Base-by-base conservation (phyloP, 35 echinoderm and acorn worm genomes). In the Amphiura filiformis region DNA sequence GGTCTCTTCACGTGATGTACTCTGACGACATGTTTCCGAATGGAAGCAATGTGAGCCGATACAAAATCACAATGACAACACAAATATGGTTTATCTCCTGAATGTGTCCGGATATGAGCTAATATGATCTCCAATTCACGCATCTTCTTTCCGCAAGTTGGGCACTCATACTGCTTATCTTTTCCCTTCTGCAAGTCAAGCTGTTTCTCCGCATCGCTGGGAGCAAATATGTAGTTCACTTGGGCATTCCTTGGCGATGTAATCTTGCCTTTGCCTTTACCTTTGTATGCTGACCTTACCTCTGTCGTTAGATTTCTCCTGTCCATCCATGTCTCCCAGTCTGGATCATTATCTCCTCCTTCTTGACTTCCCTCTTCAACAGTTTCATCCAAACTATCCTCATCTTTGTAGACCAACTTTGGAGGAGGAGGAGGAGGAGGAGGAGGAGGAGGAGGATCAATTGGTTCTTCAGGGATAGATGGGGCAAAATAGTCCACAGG, bases 61-160 rank as follows among this genome's bases (percentile, higher is more conserved):
- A 70, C 26, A 70, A 70, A 70, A 70, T 70, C 61, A 70, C 61
- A 70, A n/a, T 70, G 61, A n/a, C 61, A 70, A 30, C 61, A 70
- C 4, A 3, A 70, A n/a, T 70, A 70, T 26, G 61, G 61, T n/a
- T 70, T 70, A 18, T 70, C 61, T 15, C 61, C 61, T n/a, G 61
- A 13, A 23, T 70, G 61, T 11, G 61, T 70, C 11, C 61, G 15
- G 26, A 70, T 70, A n/a, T 70, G 61, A 18, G 61, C 61, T 15
- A 70, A n/a, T 18, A 70, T 70, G 26, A 70, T 70, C 61, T 70
- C 61, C 26, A 70, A n/a, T 70, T 70, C 61, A 30, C 61, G 61
- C 61, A 70, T 70, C 2, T n/a, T 11, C 61, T 70, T 70, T 2
- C 61, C 61, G 26, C 61, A 70, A 5, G 26, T 70, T 30, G 61